Conservation (phyloP, 30 jellyfish, hydroid and myxozoan species). For the Hydractinia echinata region DNA sequence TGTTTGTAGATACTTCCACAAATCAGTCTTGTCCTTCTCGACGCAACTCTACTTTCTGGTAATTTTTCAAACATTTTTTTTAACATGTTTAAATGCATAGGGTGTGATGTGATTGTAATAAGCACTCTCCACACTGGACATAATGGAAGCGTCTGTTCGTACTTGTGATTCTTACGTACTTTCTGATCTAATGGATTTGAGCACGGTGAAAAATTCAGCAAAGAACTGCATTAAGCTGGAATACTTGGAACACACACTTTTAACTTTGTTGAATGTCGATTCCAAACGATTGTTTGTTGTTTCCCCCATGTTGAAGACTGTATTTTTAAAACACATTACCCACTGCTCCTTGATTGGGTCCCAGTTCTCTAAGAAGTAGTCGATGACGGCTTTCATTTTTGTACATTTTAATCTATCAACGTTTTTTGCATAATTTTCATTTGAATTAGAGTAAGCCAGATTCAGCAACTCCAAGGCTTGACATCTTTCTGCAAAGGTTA, state of each 20-base stretch:
- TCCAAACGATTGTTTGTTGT: conserved; percentile 53
- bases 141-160: no score
- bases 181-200: no score
- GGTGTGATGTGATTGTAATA: no score
- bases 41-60: no score
- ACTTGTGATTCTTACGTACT: no score
- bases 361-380: conserved; percentile 49
- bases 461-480: conserved; percentile 27
- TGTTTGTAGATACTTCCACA: no score
- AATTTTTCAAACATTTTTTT: no score
- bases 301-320: conserved; percentile 32
- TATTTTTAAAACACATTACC: conserved; percentile 36
- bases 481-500: conserved; percentile 42
- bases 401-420: neutral
- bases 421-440: conserved; percentile 17
- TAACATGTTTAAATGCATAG: no score
- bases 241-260: no score
- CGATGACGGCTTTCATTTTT: conserved; percentile 42
- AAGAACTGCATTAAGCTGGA: conserved; percentile 36
- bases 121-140: no score
- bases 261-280: neutral
- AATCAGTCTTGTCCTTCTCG: no score
- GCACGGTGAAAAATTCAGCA: no score
- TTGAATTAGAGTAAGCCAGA: conserved; percentile 19
- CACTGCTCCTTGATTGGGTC: conserved; percentile 34